phyloP scores from a whole-genome alignment of 2,113 vertebrate species.

The Syngnathus floridae region DNA sequence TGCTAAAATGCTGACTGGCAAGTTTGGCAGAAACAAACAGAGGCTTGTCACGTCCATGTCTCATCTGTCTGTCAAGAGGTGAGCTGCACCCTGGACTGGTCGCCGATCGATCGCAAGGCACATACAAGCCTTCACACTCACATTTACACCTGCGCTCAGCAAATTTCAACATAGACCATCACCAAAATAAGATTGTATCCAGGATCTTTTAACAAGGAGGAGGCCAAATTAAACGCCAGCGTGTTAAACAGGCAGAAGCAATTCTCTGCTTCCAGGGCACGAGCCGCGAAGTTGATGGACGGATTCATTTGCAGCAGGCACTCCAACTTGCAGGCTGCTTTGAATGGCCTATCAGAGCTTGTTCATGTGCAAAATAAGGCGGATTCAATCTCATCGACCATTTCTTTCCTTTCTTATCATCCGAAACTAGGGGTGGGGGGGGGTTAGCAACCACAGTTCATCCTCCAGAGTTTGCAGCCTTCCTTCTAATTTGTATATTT shows the following conservation, averaged over 20 bases:
- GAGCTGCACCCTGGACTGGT: not conserved
- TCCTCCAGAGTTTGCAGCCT: slow-evolving; percentile 34
- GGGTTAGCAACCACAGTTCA: slow-evolving; percentile 57
- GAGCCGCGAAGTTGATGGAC: slow-evolving; percentile 57
- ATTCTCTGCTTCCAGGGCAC: slow-evolving; percentile 24
- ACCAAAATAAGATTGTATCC: not conserved
- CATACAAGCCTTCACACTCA: not conserved
- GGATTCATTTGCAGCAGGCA: slow-evolving; percentile 62
- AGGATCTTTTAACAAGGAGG: slow-evolving; percentile 13
- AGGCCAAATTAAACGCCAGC: slow-evolving; percentile 31
- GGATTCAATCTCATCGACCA: slow-evolving; percentile 56
- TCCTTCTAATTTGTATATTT: slow-evolving; percentile 42
- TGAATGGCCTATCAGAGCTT: slow-evolving; percentile 47
- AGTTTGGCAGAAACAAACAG: not conserved
- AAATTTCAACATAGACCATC: not conserved
- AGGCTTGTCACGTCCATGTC: not conserved
- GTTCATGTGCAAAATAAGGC: slow-evolving; percentile 57
- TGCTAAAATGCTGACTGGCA: not conserved
- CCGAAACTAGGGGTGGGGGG: slow-evolving; percentile 42
- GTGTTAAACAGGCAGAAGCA: slow-evolving; percentile 25
- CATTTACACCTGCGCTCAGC: not conserved
- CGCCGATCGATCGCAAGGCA: not conserved
- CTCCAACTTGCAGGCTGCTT: slow-evolving; percentile 59
- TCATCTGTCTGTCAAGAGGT: not conserved
- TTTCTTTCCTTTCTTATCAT: slow-evolving; percentile 51